A percentile compares a stretch with the other conserved stretches of the same genome.
Evolutionary conservation across 92 coral and sea anemone genomes (phyloP).

Genomic region (Meandrina meandrites): DNA sequence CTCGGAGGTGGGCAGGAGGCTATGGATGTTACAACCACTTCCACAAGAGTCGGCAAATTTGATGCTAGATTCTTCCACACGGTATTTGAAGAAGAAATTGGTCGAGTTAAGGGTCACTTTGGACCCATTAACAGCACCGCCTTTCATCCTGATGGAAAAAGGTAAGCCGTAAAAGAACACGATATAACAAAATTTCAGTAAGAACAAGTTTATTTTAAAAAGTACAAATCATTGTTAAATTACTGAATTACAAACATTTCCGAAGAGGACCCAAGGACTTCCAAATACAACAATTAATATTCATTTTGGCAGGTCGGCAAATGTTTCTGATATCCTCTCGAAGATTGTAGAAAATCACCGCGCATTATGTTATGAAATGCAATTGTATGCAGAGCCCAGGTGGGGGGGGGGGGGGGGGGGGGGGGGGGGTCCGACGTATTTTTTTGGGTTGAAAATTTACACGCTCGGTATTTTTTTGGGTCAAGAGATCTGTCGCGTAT

Average conservation of each 20-base stretch:
- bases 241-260: neutral
- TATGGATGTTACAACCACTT: conserved; percentile 98
- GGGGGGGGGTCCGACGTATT: too few species aligned
- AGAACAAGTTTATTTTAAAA: neutral
- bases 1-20: conserved; percentile 99
- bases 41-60: conserved; percentile 94
- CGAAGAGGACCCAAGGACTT: neutral
- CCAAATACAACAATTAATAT: too few species aligned
- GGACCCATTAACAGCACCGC: conserved; percentile 97
- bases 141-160: conserved; percentile 99
- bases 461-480: too few species aligned
- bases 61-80: conserved; percentile 96
- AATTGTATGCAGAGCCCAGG: too few species aligned
- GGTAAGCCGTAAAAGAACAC: conserved; percentile 44
- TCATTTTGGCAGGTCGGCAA: too few species aligned
- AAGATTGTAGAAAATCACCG: too few species aligned
- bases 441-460: too few species aligned
- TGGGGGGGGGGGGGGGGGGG: too few species aligned
- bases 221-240: neutral
- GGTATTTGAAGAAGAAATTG: conserved; percentile 95
- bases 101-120: conserved; percentile 97
- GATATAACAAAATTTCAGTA: neutral
- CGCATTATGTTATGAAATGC: too few species aligned
- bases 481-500: too few species aligned
- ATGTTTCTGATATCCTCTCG: too few species aligned